Evolutionary conservation across 2,888 invertebrate species (phyloP), one percentile per base, ranked within the genome.

Genomic region (Timandra comae): DNA sequence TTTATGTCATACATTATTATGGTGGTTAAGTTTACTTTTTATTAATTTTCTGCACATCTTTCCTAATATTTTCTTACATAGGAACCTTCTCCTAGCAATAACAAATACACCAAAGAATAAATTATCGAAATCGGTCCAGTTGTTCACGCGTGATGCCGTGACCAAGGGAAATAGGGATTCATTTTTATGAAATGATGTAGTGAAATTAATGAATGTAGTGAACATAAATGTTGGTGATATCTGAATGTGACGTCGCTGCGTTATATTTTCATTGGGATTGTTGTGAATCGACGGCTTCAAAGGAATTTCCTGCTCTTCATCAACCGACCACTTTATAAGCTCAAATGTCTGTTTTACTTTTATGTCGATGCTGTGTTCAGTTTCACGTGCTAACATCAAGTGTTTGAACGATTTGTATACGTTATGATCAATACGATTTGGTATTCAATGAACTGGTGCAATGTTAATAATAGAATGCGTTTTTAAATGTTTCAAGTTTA

Each of bases 261-360:
- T 66, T 68, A 73, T 73, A 71, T 75, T 78, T 74, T 72, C 70
- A 60, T 63, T 63, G 61, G 52, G 63, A 70, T 75, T 75, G 73
- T 76, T 71, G 59, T 69, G 72, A 66, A 70, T 69, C 66, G 65
- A 55, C 61, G 53, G 58, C 66, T 67, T 77, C 77, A 77, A 77
- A 81, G 78, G 78, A 73, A 80, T 80, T 79, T 82, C 76, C 75
- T 73, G 77, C 57, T 65, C 67, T 62, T 60, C 68, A 75, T 75
- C 68, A 70, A 65, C 64, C 64, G 60, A 57, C 60, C 58, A 58
- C 63, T 74, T 64, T 63, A 70, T 66, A 70, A 59, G 62, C 63
- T 62, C 56, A 59, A 55, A 52, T 55, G 56, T 67, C 66, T 72
- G 75, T 52, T 64, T 63, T 43, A 46, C 55, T 62, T 76, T 63